phyloP scores from a whole-genome alignment of 2,888 invertebrate genomes.

The Molorchus minor region DNA sequence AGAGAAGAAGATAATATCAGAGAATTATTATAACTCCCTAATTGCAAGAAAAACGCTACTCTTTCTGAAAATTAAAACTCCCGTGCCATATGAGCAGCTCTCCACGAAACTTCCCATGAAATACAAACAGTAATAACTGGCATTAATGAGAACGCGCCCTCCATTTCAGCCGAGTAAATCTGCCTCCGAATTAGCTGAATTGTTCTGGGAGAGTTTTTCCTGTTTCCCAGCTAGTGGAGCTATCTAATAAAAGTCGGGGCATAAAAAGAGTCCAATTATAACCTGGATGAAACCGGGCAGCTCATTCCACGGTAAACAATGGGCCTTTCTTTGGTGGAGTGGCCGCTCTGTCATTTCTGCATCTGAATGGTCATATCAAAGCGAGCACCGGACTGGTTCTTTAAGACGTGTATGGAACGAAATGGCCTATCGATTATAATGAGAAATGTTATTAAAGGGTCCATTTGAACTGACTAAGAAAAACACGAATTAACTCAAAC shows the following conservation, averaged over 20 bases:
- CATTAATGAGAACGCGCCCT: slow-evolving; percentile 38
- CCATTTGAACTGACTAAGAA: too few species aligned
- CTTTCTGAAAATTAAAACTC: too few species aligned
- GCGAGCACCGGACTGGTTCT: neutral
- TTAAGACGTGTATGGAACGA: neutral
- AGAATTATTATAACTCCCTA: too few species aligned
- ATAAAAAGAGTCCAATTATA: slow-evolving; percentile 43
- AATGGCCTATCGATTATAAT: too few species aligned
- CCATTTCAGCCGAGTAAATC: slow-evolving; percentile 43
- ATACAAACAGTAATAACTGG: slow-evolving; percentile 46
- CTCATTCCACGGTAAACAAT: slow-evolving; percentile 42
- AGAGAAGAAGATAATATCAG: too few species aligned
- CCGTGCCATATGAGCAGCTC: too few species aligned
- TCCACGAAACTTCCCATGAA: too few species aligned
- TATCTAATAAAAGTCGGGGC: slow-evolving; percentile 44
- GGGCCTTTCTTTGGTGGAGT: slow-evolving; percentile 30
- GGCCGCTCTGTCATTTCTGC: slow-evolving; percentile 28
- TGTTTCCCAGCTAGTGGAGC: slow-evolving; percentile 29
- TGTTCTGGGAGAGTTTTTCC: slow-evolving; percentile 39
- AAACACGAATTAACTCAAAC: too few species aligned
- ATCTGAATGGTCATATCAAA: slow-evolving; percentile 38
- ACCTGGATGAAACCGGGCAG: slow-evolving; percentile 32
- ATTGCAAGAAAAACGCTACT: too few species aligned
- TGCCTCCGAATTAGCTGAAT: slow-evolving; percentile 44
- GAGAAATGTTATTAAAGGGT: too few species aligned